Conservation (phyloP, 1,140 invertebrate genomes). For the Aporrectodea caliginosa region DNA sequence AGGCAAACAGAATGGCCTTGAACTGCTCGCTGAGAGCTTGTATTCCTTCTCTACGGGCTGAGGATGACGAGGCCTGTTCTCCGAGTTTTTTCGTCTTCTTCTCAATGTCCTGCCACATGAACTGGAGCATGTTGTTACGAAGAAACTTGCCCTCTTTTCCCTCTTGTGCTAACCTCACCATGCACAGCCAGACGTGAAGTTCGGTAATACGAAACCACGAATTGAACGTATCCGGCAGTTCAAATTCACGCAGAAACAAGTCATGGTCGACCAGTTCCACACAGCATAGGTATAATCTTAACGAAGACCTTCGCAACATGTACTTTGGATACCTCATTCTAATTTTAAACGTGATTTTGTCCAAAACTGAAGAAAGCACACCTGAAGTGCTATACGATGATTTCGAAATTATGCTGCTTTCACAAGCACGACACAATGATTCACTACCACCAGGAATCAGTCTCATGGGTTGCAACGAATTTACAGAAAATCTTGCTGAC, state of each 20-base stretch:
- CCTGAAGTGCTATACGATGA: not conserved
- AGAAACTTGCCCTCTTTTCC: constrained; percentile 65
- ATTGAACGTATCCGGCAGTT: constrained; percentile 36
- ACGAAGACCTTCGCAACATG: constrained; percentile 5
- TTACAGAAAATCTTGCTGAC: too few relatives aligned
- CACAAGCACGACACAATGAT: too few relatives aligned
- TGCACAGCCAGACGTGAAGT: constrained; percentile 59
- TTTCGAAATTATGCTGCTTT: too few relatives aligned
- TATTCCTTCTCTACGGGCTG: constrained; percentile 41
- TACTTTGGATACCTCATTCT: not conserved
- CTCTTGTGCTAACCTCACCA: constrained; percentile 72
- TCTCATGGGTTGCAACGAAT: too few relatives aligned
- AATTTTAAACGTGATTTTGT: constrained; percentile 4
- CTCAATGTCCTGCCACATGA: constrained; percentile 76
- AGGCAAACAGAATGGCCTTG: constrained; percentile 75
- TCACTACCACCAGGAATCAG: too few relatives aligned
- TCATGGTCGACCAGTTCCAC: constrained; percentile 27
- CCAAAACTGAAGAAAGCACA: not conserved
- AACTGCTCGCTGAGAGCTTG: constrained; percentile 68
- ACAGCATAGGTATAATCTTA: constrained; percentile 30
- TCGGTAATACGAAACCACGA: constrained; percentile 37
- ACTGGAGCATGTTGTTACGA: constrained; percentile 70
- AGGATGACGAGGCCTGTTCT: constrained; percentile 51
- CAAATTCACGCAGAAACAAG: constrained; percentile 25
- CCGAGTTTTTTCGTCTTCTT: constrained; percentile 68